Evolutionary conservation across 2,888 invertebrate species (phyloP).

Genomic region (Epicampocera succincta): DNA sequence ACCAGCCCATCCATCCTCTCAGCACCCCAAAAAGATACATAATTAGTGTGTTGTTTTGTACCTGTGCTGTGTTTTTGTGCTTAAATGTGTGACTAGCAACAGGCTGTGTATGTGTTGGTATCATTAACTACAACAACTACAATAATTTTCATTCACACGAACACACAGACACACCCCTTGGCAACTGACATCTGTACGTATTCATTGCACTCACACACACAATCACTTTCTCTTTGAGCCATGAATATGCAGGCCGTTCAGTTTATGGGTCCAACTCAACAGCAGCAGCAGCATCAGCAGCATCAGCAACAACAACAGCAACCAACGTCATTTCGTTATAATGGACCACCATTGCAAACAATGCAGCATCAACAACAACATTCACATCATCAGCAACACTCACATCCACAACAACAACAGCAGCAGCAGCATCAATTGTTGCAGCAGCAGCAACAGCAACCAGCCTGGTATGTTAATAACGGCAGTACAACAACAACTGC

Average conservation of each 20-base stretch:
- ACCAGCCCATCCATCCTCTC: background rate
- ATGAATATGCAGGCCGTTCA: slow-evolving; percentile 68
- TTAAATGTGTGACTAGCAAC: slow-evolving; percentile 40
- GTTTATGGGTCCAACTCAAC: slow-evolving; percentile 63
- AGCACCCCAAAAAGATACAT: background rate
- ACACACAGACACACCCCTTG: background rate
- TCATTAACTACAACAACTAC: slow-evolving; percentile 21
- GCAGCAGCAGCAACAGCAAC: slow-evolving; percentile 59
- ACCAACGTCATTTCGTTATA: slow-evolving; percentile 58
- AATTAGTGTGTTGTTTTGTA: slow-evolving; percentile 19
- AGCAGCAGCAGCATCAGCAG: slow-evolving; percentile 40
- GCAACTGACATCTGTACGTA: slow-evolving; percentile 6
- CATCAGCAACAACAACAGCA: slow-evolving; percentile 52
- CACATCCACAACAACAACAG: slow-evolving; percentile 38
- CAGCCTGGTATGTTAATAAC: slow-evolving; percentile 65
- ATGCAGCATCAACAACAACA: slow-evolving; percentile 58
- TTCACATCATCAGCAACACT: slow-evolving; percentile 36
- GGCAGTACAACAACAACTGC: slow-evolving; percentile 10
- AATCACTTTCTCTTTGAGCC: slow-evolving; percentile 22
- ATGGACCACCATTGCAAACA: slow-evolving; percentile 64
- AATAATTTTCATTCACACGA: background rate
- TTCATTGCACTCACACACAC: slow-evolving; percentile 13
- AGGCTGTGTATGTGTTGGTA: slow-evolving; percentile 31
- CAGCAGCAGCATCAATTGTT: slow-evolving; percentile 29
- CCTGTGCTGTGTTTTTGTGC: background rate